A percentile compares a stretch with the other conserved stretches of the same genome.
These are phyloP conservation scores for Leuciscus idus DNA, from an alignment of 2,113 vertebrate genomes.

Conservation along the genomic window DNA sequence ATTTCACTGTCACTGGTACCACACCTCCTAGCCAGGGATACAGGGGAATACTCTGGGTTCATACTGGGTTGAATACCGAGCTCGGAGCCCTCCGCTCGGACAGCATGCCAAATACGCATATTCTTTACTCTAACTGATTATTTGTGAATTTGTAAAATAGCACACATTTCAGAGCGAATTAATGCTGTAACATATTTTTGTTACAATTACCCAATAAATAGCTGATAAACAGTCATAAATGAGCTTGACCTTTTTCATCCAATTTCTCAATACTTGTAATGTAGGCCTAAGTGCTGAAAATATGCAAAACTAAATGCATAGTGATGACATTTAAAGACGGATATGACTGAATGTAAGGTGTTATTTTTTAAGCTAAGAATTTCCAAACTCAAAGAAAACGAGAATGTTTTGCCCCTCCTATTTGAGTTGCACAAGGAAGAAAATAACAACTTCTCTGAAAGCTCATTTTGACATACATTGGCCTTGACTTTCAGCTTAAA, in stretches of 20 bases:
- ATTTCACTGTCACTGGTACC: too few species aligned
- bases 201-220: background rate
- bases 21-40: too few species aligned
- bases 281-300: background rate
- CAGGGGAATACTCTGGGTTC: too few species aligned
- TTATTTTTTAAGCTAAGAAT: slow-evolving; percentile 1
- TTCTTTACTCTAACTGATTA: too few species aligned
- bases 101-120: too few species aligned
- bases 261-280: background rate
- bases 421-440: background rate
- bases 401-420: background rate
- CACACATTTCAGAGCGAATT: background rate
- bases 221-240: slow-evolving; percentile 19
- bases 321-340: slow-evolving; percentile 30
- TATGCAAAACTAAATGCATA: slow-evolving; percentile 4
- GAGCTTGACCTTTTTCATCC: slow-evolving; percentile 19
- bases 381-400: background rate
- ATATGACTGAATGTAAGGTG: background rate
- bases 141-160: background rate
- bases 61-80: too few species aligned
- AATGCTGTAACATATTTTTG: background rate
- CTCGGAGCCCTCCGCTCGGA: too few species aligned
- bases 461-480: background rate
- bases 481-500: slow-evolving; percentile 45
- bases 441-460: background rate